Percentiles rank a stretch among this genome's conserved stretches.
Evolutionary conservation across 2,888 invertebrate species (phyloP).

Genomic region (Tuberolachnus salignus): DNA sequence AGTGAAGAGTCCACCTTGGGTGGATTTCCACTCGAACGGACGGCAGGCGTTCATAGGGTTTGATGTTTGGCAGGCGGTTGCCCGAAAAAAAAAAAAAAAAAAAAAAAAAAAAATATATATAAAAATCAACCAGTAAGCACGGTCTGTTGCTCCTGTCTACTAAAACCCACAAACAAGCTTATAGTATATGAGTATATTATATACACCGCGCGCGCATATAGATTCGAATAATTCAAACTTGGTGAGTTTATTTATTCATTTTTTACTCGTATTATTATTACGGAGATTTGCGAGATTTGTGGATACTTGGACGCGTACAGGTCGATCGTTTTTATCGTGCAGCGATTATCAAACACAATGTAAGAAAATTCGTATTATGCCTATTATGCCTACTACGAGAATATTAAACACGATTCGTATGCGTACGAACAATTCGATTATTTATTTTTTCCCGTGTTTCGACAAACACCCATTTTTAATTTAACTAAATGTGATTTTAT

Average conservation of each 20-base stretch:
- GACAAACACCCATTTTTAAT: too few relatives aligned
- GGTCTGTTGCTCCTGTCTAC: slow-evolving; percentile 53
- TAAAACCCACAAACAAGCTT: slow-evolving; percentile 48
- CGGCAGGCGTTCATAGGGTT: slow-evolving; percentile 50
- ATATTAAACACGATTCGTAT: neutral
- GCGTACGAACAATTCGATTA: too few relatives aligned
- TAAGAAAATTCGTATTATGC: too few relatives aligned
- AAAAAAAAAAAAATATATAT: slow-evolving; percentile 39
- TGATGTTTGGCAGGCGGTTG: slow-evolving; percentile 55
- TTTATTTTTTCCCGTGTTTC: too few relatives aligned
- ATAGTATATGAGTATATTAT: neutral
- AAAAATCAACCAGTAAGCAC: slow-evolving; percentile 54
- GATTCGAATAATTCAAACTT: slow-evolving; percentile 44
- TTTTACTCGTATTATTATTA: neutral
- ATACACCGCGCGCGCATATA: neutral
- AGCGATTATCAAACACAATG: too few relatives aligned
- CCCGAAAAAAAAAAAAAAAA: slow-evolving; percentile 24
- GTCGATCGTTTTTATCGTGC: neutral
- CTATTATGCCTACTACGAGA: too few relatives aligned
- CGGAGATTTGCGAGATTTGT: too few relatives aligned
- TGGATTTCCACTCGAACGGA: slow-evolving; percentile 54
- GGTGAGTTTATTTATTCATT: slow-evolving; percentile 19
- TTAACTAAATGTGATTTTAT: too few relatives aligned
- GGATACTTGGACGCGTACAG: neutral
- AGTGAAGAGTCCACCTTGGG: slow-evolving; percentile 54